phyloP scores from a whole-genome alignment of 2,888 invertebrate species.

The Disparrhopalites patrizii region DNA sequence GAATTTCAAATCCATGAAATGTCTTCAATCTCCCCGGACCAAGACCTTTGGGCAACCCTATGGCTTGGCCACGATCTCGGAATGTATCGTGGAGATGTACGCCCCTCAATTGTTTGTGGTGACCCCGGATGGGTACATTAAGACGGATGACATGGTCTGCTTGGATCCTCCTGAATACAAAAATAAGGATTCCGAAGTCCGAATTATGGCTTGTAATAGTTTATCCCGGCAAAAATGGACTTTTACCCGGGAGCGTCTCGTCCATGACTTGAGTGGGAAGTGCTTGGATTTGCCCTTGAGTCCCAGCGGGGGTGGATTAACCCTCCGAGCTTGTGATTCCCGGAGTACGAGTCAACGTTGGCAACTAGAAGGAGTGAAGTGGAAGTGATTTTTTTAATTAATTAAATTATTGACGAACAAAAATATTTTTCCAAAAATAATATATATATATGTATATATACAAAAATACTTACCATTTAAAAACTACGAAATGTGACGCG shows the following conservation, averaged over 20 bases:
- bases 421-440: neutral
- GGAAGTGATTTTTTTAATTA: constrained; percentile 55
- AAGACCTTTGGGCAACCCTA: constrained; percentile 58
- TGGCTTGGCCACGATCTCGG: constrained; percentile 64
- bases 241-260: constrained; percentile 55
- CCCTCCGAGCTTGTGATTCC: constrained; percentile 60
- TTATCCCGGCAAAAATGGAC: constrained; percentile 67
- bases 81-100: constrained; percentile 58
- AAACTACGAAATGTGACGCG: neutral
- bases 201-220: constrained; percentile 69
- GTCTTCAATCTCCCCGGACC: constrained; percentile 62
- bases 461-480: constrained; percentile 1
- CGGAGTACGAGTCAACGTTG: constrained; percentile 62
- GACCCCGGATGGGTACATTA: constrained; percentile 65
- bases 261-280: constrained; percentile 58
- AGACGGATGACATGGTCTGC: constrained; percentile 85
- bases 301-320: constrained; percentile 57
- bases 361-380: constrained; percentile 64
- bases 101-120: constrained; percentile 69
- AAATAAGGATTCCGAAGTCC: constrained; percentile 56
- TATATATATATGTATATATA: neutral
- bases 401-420: neutral
- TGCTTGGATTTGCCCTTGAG: constrained; percentile 58
- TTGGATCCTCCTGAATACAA: constrained; percentile 62
- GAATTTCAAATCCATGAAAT: constrained; percentile 57